phyloP scores from a whole-genome alignment of 2,888 invertebrate genomes.

The Actias luna region DNA sequence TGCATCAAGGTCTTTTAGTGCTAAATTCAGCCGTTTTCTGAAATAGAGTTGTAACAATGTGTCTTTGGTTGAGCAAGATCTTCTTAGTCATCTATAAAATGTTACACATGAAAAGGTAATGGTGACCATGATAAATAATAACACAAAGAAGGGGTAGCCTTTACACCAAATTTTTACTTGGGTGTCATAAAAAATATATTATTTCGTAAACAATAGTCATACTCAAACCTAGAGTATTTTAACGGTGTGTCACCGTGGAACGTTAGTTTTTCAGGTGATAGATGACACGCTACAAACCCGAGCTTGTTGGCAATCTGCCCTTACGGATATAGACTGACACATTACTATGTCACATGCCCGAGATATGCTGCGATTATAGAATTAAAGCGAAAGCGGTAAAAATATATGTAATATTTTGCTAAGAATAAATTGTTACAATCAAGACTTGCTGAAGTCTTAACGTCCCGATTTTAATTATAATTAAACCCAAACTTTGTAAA shows the following conservation, averaged over 20 bases:
- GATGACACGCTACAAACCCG: constrained; percentile 53
- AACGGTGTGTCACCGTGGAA: constrained; percentile 43
- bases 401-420: background rate
- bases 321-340: constrained; percentile 71
- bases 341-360: constrained; percentile 47
- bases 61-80: no score
- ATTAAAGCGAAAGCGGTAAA: constrained; percentile 28
- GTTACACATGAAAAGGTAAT: no score
- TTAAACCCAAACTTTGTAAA: background rate
- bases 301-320: constrained; percentile 69
- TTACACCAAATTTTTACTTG: background rate
- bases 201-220: constrained; percentile 9
- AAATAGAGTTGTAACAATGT: no score
- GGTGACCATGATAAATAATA: background rate
- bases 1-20: no score
- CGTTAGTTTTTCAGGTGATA: constrained; percentile 61
- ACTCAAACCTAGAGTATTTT: constrained; percentile 27
- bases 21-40: no score
- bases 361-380: constrained; percentile 27
- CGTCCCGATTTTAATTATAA: background rate
- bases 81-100: no score
- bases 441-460: background rate
- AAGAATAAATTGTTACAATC: background rate
- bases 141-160: background rate
- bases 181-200: background rate